Base-by-base conservation (phyloP, 2,797 vertebrate species). In the Scyliorhinus canicula region DNA sequence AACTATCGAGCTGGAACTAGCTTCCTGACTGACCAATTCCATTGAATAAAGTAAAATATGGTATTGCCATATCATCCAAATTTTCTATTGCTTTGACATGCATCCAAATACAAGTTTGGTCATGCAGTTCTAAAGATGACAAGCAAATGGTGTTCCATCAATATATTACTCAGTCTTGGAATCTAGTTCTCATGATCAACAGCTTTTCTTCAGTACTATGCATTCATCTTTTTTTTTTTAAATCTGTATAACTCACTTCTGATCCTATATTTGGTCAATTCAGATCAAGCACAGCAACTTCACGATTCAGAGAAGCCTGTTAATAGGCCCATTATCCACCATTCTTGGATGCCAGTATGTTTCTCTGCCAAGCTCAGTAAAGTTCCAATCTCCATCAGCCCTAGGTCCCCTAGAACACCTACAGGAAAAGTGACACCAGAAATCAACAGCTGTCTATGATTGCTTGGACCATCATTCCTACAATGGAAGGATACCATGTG, bases 311-410 rank as follows among this genome's bases (percentile, higher is more conserved):
- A 97, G 97, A 96, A 97, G 97, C 97, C 95, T 97, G 96, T 85
- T 79, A 65, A 77, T 88, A 94, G 84, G 95, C 95, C 95, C 95
- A 74, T 40, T 77, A 71, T 95, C 55, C 95, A 95, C 93, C 90
- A 93, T 86, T 95, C 96, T 95, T 97, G 96, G 98, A 98, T 96
- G 97, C 97, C 97, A 98, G 98, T 97, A 97, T 98, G 98, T 98
- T 99, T 99, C 98, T 98, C 99, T 98, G 99, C 98, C 98, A 97
- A 98, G 98, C 98, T 98, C 98, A 97, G 97, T 97, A 97, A 95
- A 84, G 82, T 93, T 95, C 97, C 97, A 97, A 97, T 97, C 97
- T 96, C 96, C 96, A 97, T 97, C 35, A 12, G 74, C 95, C 86
- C 90, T 50, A 35, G 95, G 40, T 65, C 95, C 95, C 52, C 95